phyloP scores from a whole-genome alignment of 92 coral and sea anemone genomes.

The Phenganax subtilis region DNA sequence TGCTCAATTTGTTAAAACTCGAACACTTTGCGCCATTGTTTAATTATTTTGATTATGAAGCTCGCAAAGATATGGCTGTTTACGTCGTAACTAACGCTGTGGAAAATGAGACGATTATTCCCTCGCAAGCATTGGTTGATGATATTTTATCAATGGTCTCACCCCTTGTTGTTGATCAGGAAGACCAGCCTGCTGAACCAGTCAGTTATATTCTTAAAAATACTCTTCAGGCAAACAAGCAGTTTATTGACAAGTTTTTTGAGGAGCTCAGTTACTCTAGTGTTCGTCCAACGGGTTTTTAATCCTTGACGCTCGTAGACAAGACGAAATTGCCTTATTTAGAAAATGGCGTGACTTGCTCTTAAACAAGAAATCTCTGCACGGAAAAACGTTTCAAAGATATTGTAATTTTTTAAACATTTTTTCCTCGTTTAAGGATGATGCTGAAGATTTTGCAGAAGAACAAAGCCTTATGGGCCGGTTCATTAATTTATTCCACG shows the following conservation, averaged over 20 bases:
- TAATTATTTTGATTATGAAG: constrained; percentile 71
- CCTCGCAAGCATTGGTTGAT: constrained; percentile 93
- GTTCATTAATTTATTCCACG: constrained; percentile 75
- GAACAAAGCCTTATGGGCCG: constrained; percentile 97
- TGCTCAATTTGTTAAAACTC: constrained; percentile 74
- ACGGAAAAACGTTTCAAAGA: background rate
- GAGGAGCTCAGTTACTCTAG: background rate
- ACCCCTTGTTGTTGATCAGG: constrained; percentile 81
- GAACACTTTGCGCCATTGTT: constrained; percentile 79
- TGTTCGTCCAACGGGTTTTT: too few species aligned
- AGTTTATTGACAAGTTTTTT: background rate
- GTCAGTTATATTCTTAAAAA: constrained; percentile 40
- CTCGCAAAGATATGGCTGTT: constrained; percentile 86
- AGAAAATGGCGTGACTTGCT: too few species aligned
- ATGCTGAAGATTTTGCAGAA: constrained; percentile 94
- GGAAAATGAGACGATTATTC: constrained; percentile 73
- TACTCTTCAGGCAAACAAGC: background rate
- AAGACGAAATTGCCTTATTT: too few species aligned
- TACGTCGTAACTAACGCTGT: constrained; percentile 87
- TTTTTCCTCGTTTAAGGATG: constrained; percentile 52
- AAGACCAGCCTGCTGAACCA: constrained; percentile 91
- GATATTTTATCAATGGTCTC: constrained; percentile 73
- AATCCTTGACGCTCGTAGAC: too few species aligned
- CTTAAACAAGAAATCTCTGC: too few species aligned
- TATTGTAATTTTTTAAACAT: background rate